Evolutionary conservation across 2,113 vertebrate genomes (phyloP).

Genomic region (Phyllostomus discolor): DNA sequence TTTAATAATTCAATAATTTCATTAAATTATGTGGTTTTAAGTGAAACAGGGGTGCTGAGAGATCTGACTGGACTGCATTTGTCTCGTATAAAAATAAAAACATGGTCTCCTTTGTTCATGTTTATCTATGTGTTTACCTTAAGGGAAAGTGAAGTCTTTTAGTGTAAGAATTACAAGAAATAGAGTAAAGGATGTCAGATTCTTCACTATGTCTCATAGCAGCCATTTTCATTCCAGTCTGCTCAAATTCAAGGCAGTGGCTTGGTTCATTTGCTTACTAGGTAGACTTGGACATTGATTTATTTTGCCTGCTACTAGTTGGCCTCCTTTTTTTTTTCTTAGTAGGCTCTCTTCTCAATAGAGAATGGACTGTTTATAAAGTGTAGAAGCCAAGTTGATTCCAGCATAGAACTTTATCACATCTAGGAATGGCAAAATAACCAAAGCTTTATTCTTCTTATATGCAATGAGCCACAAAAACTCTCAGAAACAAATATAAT

Average conservation of each 20-base stretch:
- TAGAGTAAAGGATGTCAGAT: not conserved
- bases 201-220: not conserved
- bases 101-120: not conserved
- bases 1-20: constrained; percentile 74
- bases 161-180: not conserved
- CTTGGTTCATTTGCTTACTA: not conserved
- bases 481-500: not conserved
- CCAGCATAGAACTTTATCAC: not conserved
- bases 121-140: constrained; percentile 8
- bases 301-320: constrained; percentile 14
- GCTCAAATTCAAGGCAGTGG: not conserved
- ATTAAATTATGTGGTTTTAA: constrained; percentile 58
- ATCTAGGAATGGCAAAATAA: not conserved
- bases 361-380: not conserved
- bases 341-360: not conserved
- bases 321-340: not conserved
- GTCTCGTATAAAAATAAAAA: not conserved
- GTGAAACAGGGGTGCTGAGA: constrained; percentile 26
- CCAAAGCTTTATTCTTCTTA: not conserved
- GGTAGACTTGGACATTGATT: not conserved
- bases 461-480: not conserved
- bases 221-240: not conserved
- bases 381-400: not conserved
- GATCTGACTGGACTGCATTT: not conserved
- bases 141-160: not conserved